These are phyloP conservation scores for Catharus minimus DNA, from an alignment of 2,113 vertebrate genomes.

Conservation along the genomic window DNA sequence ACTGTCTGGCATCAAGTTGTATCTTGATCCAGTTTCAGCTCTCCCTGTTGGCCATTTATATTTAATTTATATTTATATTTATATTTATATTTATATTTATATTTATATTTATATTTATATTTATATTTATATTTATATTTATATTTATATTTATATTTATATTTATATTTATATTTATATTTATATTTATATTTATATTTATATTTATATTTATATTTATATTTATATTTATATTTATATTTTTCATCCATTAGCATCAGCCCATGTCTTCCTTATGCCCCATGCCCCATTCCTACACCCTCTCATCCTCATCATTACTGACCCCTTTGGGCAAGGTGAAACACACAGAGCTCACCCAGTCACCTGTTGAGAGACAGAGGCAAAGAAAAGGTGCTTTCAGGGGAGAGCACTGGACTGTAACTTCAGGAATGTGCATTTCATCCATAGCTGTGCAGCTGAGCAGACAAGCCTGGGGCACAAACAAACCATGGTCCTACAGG, in stretches of 20 bases:
- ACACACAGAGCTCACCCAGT: background rate
- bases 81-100: too few species aligned
- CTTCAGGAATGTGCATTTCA: background rate
- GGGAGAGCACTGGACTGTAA: background rate
- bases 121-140: too few species aligned
- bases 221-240: background rate
- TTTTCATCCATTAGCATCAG: background rate
- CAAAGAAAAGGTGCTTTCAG: background rate
- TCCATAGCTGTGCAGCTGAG: fast-evolving
- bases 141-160: background rate
- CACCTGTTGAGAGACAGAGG: background rate
- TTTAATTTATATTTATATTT: too few species aligned
- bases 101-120: background rate
- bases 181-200: too few species aligned
- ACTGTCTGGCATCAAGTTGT: background rate
- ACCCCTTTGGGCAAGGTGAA: background rate
- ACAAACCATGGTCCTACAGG: background rate
- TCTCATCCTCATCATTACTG: background rate
- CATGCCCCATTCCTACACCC: background rate
- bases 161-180: background rate
- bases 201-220: too few species aligned
- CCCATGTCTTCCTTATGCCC: background rate
- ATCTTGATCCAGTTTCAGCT: background rate
- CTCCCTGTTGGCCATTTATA: background rate
- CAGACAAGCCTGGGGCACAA: background rate